Evolutionary conservation across 1,140 invertebrate species (phyloP).

Genomic region (Triops longicaudatus): DNA sequence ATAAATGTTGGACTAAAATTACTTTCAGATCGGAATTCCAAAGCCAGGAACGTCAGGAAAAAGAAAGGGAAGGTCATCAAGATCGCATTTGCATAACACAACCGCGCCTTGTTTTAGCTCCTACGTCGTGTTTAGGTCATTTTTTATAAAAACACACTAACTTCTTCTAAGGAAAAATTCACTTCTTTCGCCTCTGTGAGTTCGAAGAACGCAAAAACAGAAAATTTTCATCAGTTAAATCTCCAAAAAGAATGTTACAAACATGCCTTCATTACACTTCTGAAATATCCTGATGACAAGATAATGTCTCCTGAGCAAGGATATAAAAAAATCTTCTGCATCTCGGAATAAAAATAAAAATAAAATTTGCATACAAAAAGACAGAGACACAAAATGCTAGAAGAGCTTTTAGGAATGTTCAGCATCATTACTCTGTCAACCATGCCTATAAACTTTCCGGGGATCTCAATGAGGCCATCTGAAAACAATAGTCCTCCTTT

Average conservation of each 20-base stretch:
- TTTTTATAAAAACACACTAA: not conserved
- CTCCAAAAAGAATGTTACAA: not conserved
- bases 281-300: not conserved
- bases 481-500: constrained; percentile 6
- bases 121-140: not conserved
- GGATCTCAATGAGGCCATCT: constrained; percentile 2
- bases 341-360: not conserved
- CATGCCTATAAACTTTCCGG: not conserved
- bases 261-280: not conserved
- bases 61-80: constrained; percentile 1
- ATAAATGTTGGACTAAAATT: too few species aligned
- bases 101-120: constrained; percentile 5
- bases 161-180: not conserved
- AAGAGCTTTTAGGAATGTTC: not conserved
- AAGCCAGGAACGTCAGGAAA: too few species aligned
- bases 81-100: constrained; percentile 9
- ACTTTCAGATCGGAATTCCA: too few species aligned
- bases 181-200: too few species aligned
- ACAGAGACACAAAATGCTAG: not conserved
- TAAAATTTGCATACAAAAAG: not conserved
- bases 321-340: not conserved
- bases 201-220: not conserved
- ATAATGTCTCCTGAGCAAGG: not conserved
- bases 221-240: not conserved
- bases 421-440: constrained; percentile 6